These are phyloP conservation scores for Lytechinus variegatus DNA, from an alignment of 35 echinoderm and acorn worm species.

Conservation along the genomic window DNA sequence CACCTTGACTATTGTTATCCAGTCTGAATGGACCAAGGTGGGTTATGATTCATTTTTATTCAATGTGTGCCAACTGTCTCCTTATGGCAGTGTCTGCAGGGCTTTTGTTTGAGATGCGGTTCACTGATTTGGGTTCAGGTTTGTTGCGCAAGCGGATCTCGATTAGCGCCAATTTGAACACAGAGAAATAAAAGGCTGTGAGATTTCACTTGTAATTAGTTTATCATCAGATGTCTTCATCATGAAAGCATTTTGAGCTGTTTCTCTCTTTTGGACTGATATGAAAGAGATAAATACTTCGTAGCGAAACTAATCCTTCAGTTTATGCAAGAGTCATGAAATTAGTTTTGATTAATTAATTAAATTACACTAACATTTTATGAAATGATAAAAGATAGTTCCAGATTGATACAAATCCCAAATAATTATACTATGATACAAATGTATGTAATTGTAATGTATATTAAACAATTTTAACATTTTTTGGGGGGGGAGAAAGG, in stretches of 20 bases:
- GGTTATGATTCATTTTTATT: not conserved
- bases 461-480: no score
- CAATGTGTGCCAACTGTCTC: not conserved
- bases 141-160: not conserved
- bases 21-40: not conserved
- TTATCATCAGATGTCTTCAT: not conserved
- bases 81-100: not conserved
- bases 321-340: not conserved
- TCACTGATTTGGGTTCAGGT: not conserved
- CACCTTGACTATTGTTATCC: not conserved
- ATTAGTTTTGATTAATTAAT: no score
- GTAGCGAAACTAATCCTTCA: not conserved
- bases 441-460: no score
- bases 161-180: conserved; percentile 10
- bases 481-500: no score
- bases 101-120: not conserved
- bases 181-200: not conserved
- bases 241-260: not conserved
- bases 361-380: no score
- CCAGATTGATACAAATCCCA: no score
- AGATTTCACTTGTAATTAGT: not conserved
- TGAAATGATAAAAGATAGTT: no score
- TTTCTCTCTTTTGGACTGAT: not conserved
- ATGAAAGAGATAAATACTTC: not conserved
- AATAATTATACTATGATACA: no score